A percentile compares a stretch with the other conserved stretches of the same genome.
phyloP scores from a whole-genome alignment of 2,113 vertebrate genomes.

The Euleptes europaea region DNA sequence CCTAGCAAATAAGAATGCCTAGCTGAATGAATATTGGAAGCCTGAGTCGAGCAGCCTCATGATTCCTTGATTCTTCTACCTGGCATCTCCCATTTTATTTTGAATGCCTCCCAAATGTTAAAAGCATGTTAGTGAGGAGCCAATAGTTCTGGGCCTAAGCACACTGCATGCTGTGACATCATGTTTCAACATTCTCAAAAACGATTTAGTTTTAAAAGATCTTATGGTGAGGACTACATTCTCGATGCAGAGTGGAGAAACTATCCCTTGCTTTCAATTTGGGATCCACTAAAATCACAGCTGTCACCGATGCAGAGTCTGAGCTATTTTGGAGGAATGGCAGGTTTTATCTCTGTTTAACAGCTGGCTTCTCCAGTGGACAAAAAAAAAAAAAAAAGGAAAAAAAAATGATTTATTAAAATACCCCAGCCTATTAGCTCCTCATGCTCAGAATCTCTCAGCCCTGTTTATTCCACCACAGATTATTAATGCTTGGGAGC shows the following conservation, averaged over 20 bases:
- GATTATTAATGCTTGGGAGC: neutral
- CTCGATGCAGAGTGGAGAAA: neutral
- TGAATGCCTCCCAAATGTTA: neutral
- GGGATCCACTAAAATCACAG: neutral
- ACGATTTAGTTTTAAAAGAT: neutral
- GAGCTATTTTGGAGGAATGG: conserved; percentile 7
- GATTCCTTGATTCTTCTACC: neutral
- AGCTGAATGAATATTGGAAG: neutral
- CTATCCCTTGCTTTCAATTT: neutral
- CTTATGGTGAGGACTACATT: neutral
- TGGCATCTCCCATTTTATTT: too few species aligned
- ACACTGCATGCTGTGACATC: neutral
- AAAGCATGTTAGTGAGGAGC: neutral
- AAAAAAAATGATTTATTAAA: neutral
- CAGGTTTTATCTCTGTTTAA: conserved; percentile 3
- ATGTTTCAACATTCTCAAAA: neutral
- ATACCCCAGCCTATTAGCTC: neutral
- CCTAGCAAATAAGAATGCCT: neutral
- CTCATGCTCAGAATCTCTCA: neutral
- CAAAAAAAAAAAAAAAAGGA: neutral
- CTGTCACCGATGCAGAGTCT: neutral
- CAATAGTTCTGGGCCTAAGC: too few species aligned
- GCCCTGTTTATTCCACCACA: conserved; percentile 1
- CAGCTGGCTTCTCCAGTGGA: conserved; percentile 18
- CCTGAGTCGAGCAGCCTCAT: neutral